These are phyloP conservation scores for Gadus macrocephalus DNA, from an alignment of 2,113 vertebrate genomes.

Conservation along the genomic window DNA sequence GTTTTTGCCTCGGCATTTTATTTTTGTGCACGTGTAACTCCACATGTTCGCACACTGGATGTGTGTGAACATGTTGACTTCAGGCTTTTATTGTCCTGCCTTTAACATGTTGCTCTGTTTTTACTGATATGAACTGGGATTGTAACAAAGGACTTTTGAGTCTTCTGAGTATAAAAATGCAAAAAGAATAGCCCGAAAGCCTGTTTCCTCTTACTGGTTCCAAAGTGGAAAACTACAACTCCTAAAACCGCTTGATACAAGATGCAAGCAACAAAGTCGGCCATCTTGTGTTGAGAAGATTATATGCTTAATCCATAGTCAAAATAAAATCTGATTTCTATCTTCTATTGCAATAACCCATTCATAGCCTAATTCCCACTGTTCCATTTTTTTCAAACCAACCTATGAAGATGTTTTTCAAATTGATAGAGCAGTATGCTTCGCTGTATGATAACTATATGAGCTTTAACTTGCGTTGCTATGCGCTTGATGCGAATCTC, in stretches of 20 bases:
- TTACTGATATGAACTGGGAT: conserved; percentile 81
- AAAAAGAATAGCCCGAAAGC: conserved; percentile 46
- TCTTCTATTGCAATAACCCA: conserved; percentile 16
- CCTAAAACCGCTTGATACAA: no score
- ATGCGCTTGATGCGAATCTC: conserved; percentile 12
- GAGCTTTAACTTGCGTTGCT: background rate
- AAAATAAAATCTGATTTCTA: background rate
- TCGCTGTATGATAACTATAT: conserved; percentile 1
- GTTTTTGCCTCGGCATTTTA: conserved; percentile 51
- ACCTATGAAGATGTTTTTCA: background rate
- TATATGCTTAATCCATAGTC: no score
- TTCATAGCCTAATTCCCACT: background rate
- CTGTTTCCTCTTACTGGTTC: no score
- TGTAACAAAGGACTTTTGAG: conserved; percentile 62
- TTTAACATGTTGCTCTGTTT: conserved; percentile 68
- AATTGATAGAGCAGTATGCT: background rate
- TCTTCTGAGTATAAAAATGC: conserved; percentile 72
- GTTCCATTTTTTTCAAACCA: background rate
- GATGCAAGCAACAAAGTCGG: no score
- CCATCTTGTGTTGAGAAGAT: no score
- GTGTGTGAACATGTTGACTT: conserved; percentile 20
- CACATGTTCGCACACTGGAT: conserved; percentile 32
- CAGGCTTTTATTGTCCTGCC: conserved; percentile 43
- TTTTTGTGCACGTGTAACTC: conserved; percentile 58
- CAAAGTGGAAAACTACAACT: no score